Base-by-base conservation (phyloP, 2,888 invertebrate genomes). In the Oscheius onirici region DNA sequence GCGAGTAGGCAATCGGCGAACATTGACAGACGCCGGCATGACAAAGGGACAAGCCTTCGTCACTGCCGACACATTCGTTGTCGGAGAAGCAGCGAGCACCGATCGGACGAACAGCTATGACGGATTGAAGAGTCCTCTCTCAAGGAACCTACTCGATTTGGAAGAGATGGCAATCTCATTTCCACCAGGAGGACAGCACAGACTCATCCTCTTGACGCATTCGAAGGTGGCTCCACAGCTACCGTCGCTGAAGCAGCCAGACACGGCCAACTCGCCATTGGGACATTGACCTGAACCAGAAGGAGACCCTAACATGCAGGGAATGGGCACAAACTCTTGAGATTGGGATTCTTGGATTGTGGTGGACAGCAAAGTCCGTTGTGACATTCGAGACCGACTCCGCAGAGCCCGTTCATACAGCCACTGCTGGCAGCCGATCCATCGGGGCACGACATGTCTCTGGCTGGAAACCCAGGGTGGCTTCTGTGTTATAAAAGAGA, bases 351-450 rank as follows among this genome's bases (percentile, higher is more conserved):
- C 43, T 54, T 52, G 22, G 28, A 40, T 40, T 70, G 57, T 20
- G 63, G 65, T 11, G 26, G 60, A 61, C 83, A 83, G 76, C 82
- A 83, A 49, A 75, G 73, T 26, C 73, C 74, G 57, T 78, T 79
- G 73, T 76, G 73, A 69, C 85, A 85, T 20, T 78, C 76, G 70
- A 74, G 80, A 20, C 84, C 85, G 49, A 78, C 75, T 20, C 82
- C 82, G 69, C 84, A 84, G 41, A 80, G 82, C 13, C 86, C 86
- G 68, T 82, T 83, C 73, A 87, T 82, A 75, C 87, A 87, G 20
- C 84, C 79, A 17, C 85, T 86, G 41, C 77, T 77, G 40, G 79
- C 74, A 10, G 73, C 55, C 17, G 74, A 72, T 46, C 82, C 82
- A 60, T 80, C 80, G 41, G 81, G 74, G 73, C 83, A 84, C 11